Evolutionary conservation across 2,113 vertebrate genomes (phyloP), one percentile per base, ranked within the genome.

Genomic region (Caranx ignobilis): DNA sequence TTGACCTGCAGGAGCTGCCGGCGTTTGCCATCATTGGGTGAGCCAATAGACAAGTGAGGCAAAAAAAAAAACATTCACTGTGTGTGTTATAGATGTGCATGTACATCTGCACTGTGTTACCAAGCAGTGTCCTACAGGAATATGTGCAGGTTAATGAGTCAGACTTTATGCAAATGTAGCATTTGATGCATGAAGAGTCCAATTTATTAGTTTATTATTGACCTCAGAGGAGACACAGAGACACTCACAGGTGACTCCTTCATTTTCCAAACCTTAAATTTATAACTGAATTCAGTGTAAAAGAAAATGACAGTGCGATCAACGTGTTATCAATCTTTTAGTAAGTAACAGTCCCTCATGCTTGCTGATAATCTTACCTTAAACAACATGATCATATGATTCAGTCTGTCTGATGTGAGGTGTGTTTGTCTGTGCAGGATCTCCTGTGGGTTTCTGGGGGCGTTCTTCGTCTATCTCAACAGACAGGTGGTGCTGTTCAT

Each of bases 21-120:
- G 98, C 97, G 0, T 99, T 99, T 65, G 98, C 98, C 32, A 69
- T 98, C 86, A 98, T 99, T 37, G 98, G 98, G 98, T 99, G 90
- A 95, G 96, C 84, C n/a, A 72, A 71, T 43, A 47, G 0, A 13
- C n/a, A 48, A 52, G 21, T 43, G 68, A 62, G 61, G 52, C 1
- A 11, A 41, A 41, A 41, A 10, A 7, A 10, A 7, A 41, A 41
- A 9, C 39, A 41, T 41, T 11, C 2, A 26, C 6, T 41, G 37
- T 37, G 37, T 37, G 37, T 37, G 37, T 37, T 37, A 8, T 37
- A 7, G 5, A 4, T 37, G 47, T 77, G 62, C 66, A 69, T 69
- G 84, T 9, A 8, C 32, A 69, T 82, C 76, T 86, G 80, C 6
- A 34, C 18, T 45, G 71, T 45, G 6, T 50, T 50, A 8, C 48